Base-by-base conservation (phyloP, 2,888 invertebrate genomes). In the Polymixis flavicincta region DNA sequence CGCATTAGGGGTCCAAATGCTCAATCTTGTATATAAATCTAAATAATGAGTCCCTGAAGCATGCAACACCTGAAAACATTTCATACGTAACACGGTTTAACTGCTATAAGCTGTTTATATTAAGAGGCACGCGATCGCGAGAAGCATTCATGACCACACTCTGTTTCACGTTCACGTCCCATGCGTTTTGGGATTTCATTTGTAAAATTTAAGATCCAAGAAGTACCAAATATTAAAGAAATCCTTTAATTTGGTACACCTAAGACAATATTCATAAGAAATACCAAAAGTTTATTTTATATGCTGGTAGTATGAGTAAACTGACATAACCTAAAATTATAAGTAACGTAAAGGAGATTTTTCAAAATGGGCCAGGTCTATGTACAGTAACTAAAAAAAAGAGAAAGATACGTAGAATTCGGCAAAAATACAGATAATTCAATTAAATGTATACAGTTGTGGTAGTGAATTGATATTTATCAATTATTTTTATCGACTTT, bases 11-110 rank as follows among this genome's bases (percentile, higher is more conserved):
- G 61, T 78, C 65, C 60, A 69, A 76, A 78, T 82, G 82, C 71
- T 64, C 86, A 89, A 90, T 90, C 90, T 88, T 82, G 67, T 68
- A 84, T 79, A 86, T 83, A 85, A 88, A 90, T 90, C 89, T 88
- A 67, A 83, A 80, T 89, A 90, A 89, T 89, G 86, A 89, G 80
- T 74, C 76, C 68, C 71, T 79, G 76, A 60, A 83, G 84, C 89
- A 87, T 87, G 89, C 88, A 83, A 89, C 78, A 82, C 75, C 82
- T 82, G 80, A 81, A 87, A 84, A 85, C 84, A 84, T 81, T 85
- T 80, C 82, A 82, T 81, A 86, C 69, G 76, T 80, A 83, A 82
- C 82, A 81, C 79, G 72, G 75, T 85, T 87, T 82, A 78, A 87
- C 71, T 78, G 75, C 71, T 78, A n/a, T 76, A 79, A 82, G 74